Conservation (phyloP, 2,888 invertebrate species). For the Drosophila siamana region DNA sequence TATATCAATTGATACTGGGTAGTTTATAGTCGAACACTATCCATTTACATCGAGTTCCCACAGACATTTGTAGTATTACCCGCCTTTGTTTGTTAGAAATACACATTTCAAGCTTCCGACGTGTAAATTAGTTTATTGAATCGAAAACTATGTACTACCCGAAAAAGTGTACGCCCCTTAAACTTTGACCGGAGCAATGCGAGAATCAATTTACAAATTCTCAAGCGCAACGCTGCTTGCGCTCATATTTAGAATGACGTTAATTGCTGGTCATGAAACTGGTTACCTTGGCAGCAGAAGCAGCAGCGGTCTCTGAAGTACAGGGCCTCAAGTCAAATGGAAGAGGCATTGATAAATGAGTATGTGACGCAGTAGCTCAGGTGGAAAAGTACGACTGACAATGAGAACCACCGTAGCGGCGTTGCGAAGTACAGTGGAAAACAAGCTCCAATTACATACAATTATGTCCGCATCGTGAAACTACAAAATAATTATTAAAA, state of each 20-base stretch:
- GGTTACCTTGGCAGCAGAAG: conserved; percentile 20
- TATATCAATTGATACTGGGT: no score
- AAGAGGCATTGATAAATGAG: conserved; percentile 22
- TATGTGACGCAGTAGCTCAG: conserved; percentile 14
- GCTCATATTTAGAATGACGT: conserved; percentile 33
- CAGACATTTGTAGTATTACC: background rate
- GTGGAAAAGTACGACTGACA: conserved; percentile 25
- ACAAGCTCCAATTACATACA: conserved; percentile 35
- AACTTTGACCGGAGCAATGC: background rate
- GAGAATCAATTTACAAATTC: background rate
- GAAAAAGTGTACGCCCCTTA: background rate
- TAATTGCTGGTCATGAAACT: conserved; percentile 33
- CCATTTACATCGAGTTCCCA: background rate
- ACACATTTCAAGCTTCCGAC: background rate
- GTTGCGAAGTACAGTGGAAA: conserved; percentile 11
- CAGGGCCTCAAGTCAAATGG: background rate
- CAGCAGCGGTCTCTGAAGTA: background rate
- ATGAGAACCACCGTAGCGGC: conserved; percentile 14
- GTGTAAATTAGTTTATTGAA: conserved; percentile 1
- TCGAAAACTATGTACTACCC: background rate
- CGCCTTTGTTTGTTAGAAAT: conserved; percentile 3
- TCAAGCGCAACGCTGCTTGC: background rate
- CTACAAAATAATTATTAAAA: conserved; percentile 13
- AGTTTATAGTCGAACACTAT: no score
- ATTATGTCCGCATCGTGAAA: conserved; percentile 28